Evolutionary conservation across 1,140 invertebrate genomes (phyloP).

Genomic region (Cardiocondyla obscurior): DNA sequence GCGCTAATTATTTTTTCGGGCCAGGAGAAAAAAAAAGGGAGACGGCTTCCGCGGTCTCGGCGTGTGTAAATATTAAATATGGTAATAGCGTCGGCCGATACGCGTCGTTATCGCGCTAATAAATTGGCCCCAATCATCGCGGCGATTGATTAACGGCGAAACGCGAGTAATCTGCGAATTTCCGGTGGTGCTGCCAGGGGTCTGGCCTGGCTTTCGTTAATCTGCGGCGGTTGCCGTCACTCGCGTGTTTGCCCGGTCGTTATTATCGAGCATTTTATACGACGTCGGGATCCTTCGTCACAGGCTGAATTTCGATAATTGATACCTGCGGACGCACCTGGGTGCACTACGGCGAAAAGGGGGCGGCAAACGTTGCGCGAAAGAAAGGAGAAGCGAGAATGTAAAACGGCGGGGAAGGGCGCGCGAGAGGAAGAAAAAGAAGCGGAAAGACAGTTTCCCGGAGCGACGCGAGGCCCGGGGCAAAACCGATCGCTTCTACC

Average conservation of each 20-base stretch:
- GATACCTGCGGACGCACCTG: slow-evolving; percentile 2
- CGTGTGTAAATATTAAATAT: slow-evolving; percentile 28
- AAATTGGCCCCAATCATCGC: slow-evolving; percentile 48
- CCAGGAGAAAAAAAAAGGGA: too few relatives aligned
- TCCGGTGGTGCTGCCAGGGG: neutral
- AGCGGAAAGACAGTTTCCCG: slow-evolving; percentile 62
- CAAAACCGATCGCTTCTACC: slow-evolving; percentile 79
- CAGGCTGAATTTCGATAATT: slow-evolving; percentile 36
- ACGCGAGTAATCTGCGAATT: slow-evolving; percentile 33
- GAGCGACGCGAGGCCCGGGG: slow-evolving; percentile 76
- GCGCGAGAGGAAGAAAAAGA: slow-evolving; percentile 4
- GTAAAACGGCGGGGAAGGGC: neutral
- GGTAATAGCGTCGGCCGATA: slow-evolving; percentile 7
- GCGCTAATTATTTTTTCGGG: slow-evolving; percentile 26
- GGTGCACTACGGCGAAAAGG: too few relatives aligned
- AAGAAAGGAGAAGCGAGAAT: neutral
- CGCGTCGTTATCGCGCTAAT: slow-evolving; percentile 47
- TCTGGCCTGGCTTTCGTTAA: neutral
- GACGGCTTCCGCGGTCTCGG: neutral
- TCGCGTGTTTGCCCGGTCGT: slow-evolving; percentile 4
- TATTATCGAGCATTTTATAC: slow-evolving; percentile 28
- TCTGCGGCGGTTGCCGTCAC: neutral
- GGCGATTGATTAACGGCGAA: slow-evolving; percentile 36
- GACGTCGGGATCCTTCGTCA: neutral
- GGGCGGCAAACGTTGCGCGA: neutral